Base-by-base conservation (phyloP, 2,113 vertebrate species). In the Pantherophis guttatus region DNA sequence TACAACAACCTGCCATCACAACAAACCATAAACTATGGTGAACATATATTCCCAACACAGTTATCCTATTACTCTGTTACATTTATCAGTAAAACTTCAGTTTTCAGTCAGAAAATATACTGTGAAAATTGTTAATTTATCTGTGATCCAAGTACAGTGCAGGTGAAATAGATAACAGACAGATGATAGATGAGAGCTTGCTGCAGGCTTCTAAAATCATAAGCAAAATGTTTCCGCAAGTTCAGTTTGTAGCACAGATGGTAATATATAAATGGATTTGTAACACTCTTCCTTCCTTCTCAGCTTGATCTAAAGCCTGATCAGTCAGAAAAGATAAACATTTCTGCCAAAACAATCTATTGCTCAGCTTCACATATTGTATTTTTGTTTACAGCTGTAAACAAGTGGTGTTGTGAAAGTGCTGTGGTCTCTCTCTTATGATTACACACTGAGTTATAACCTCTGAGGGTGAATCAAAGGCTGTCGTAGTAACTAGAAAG, bases 51-150 rank as follows among this genome's bases (percentile, higher is more conserved):
- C 75, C 75, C 17, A 44, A 44, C 75, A 81, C 8, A 81, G 33
- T 81, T 81, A 21, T 81, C 75, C 33, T 81, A 81, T 81, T 81
- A 81, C 75, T 81, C 33, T 81, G 33, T 39, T 81, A 44, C 33
- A 24, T n/a, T 75, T 70, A 90, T 48, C 59, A 33, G 59, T 65
- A 48, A 70, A 52, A 65, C 50, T 50, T 33, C 19, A 54, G 9
- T n/a, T 50, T 90, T 52, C 48, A 90, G 52, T 53, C 29, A 53
- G n/a, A 75, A 29, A 55, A 21, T 54, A 19, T 44, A 39, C n/a
- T 53, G 29, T 65, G 91, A 33, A 87, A 70, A 88, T 70, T 12
- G 86, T n/a, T 65, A 65, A 88, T 92, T 92, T 92, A 86, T 92
- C 44, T 33, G 5, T 87, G 44, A 59, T 58, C n/a, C 91, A 92